These are phyloP conservation scores for Himalopsyche anomala DNA, from an alignment of 2,888 invertebrate species.

Conservation along the genomic window DNA sequence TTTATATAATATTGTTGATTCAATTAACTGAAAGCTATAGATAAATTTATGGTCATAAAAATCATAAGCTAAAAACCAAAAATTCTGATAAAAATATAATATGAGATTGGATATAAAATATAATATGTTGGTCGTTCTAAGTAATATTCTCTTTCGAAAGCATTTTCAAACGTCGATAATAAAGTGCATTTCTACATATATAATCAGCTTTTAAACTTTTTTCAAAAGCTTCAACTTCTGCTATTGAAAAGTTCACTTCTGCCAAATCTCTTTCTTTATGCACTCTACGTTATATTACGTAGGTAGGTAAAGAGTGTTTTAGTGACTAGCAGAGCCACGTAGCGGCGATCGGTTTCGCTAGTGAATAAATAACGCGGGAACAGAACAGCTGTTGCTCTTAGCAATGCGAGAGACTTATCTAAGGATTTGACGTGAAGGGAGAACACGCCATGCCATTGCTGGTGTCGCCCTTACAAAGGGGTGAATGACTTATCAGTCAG, in stretches of 20 bases:
- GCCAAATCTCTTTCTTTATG: constrained; percentile 23
- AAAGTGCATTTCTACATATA: neutral
- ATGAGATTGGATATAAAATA: too few species aligned
- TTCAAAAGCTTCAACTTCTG: constrained; percentile 22
- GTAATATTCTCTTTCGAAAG: too few species aligned
- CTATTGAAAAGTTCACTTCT: constrained; percentile 29
- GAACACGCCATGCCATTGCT: constrained; percentile 16
- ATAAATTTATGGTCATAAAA: too few species aligned
- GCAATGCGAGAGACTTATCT: constrained; percentile 51
- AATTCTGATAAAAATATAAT: too few species aligned
- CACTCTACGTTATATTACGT: neutral
- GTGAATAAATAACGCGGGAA: constrained; percentile 61
- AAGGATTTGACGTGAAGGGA: constrained; percentile 53
- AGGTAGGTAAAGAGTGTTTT: constrained; percentile 14
- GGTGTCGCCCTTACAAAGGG: constrained; percentile 43
- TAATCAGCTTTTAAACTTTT: constrained; percentile 32
- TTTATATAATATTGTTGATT: too few species aligned
- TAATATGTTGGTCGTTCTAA: too few species aligned
- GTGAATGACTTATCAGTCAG: constrained; percentile 55
- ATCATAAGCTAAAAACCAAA: too few species aligned
- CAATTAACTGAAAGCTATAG: too few species aligned
- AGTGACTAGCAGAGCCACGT: constrained; percentile 47
- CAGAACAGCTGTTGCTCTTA: constrained; percentile 53
- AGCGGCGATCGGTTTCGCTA: constrained; percentile 57
- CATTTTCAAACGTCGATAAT: neutral